Conservation (phyloP, 2,113 vertebrate genomes). For the Phalacrocorax aristotelis region DNA sequence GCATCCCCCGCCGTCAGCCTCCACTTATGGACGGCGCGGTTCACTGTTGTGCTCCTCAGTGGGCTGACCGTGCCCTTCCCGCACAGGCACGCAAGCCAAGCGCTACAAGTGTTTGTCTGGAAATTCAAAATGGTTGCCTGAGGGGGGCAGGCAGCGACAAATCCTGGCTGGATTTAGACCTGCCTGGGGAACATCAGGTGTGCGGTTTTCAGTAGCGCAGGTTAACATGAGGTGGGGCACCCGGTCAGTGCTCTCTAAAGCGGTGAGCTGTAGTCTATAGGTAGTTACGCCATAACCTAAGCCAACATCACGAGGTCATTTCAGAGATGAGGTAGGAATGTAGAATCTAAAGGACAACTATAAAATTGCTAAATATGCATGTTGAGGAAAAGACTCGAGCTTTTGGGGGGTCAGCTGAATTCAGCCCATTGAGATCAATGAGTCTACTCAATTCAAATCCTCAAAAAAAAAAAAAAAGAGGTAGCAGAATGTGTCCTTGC, state of each 20-base stretch:
- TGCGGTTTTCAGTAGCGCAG: fast-evolving
- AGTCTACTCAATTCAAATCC: neutral
- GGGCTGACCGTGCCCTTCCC: neutral
- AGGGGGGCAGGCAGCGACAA: too few species aligned
- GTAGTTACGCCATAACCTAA: neutral
- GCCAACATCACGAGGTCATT: fast-evolving
- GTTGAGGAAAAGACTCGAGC: neutral
- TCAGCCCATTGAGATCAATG: neutral
- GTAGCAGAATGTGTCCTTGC: neutral
- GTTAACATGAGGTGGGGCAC: fast-evolving
- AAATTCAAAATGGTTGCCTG: neutral
- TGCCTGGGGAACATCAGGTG: neutral
- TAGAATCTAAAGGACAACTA: neutral
- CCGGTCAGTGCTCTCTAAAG: neutral
- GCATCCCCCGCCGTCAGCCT: fast-evolving
- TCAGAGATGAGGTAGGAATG: neutral
- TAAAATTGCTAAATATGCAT: too few species aligned
- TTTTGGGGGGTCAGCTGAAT: neutral
- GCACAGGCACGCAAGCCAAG: fast-evolving
- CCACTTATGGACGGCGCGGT: fast-evolving
- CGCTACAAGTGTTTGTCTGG: fast-evolving
- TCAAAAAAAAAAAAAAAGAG: neutral
- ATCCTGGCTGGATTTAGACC: neutral
- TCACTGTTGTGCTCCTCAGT: fast-evolving
- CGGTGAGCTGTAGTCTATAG: fast-evolving